Evolutionary conservation across 2,113 vertebrate genomes (phyloP), one percentile per base, ranked within the genome.

Genomic region (Rynchops niger): DNA sequence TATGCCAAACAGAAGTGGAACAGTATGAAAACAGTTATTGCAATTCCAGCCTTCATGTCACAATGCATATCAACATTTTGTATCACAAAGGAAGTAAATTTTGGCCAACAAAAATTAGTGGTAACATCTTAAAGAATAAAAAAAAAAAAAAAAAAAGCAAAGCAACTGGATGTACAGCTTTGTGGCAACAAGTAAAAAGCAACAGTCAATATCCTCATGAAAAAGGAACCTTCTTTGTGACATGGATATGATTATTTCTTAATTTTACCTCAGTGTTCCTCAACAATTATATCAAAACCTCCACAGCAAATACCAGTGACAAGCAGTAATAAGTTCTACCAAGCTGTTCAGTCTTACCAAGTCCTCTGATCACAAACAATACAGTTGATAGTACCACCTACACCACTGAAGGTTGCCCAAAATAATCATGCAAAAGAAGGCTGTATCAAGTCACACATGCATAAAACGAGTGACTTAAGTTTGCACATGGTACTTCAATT

Each of bases 21-120:
- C 1, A 2, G 36, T 6, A 45, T 7, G 10, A 92, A 94, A 78
- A 71, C 0, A 88, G 15, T 23, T 49, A 43, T 71, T 1, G 0
- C 29, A 70, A 43, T 56, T 81, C 38, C 47, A 86, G 34, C 30
- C 47, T 84, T 56, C 38, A 15, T 2, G 12, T 53, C 36, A 63
- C 27, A 79, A 36, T 16, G 45, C n/a, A 27, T 15, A 80, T 17
- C 38, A 90, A 72, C 13, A 26, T 47, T 77, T 23, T 67, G 10
- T 76, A 71, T 71, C 17, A 52, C 27, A 87, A 32, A 22, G 2
- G 23, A 72, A 95, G 34, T 18, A 61, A 47, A 73, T 50, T 87
- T 43, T 38, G 29, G 32, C 11, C 34, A 42, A 49, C 1, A 74
- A 87, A 56, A 56, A 7, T 32, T 29, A 70, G 15, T 26, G 9